Base-by-base conservation (phyloP, 2,113 vertebrate species). In the Malaclemys terrapin region DNA sequence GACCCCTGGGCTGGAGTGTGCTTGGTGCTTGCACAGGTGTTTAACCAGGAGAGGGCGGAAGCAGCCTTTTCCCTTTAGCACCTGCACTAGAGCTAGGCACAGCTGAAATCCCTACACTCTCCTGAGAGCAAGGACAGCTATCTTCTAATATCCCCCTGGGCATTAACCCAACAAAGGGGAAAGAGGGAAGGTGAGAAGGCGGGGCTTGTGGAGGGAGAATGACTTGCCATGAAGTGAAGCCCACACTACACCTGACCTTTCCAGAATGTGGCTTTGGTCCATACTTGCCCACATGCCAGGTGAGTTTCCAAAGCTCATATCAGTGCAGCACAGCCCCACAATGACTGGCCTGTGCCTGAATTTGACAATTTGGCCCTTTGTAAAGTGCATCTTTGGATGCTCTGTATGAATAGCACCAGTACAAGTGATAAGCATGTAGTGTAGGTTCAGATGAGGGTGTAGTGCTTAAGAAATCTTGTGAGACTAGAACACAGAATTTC, bases 231-330 rank as follows among this genome's bases (percentile, higher is more conserved):
- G 24, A 5, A 25, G 49, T 80, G 86, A 53, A 31, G 8, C 8
- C 50, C 49, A 35, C 0, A 1, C 52, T 80, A 10, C 3, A 35
- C 17, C 13, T 50, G 50, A 50, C 50, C 5, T 87, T 59, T 56
- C 45, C 57, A n/a, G 29, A 13, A 24, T n/a, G 11, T 12, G 6
- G 5, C 16, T 45, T 76, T 45, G 24, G 12, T 76, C 38, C 22
- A 76, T 10, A 4, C 25, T 22, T 78, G 10, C 31, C 16, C 27
- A 47, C 52, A 17, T 52, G 35, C 29, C 49, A 31, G 29, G 29
- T 54, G 78, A 80, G 47, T 35, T 80, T 49, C 45, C 1, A 19
- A 45, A 0, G 0, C 16, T 72, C 14, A 0, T 0, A 0, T 72
- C 80, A 31, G 27, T 47, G 25, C 27, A 24, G 22, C 27, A 4